Evolutionary conservation across 2,797 vertebrate species (phyloP), one percentile per base, ranked within the genome.

Genomic region (Sebastolobus altivelis): DNA sequence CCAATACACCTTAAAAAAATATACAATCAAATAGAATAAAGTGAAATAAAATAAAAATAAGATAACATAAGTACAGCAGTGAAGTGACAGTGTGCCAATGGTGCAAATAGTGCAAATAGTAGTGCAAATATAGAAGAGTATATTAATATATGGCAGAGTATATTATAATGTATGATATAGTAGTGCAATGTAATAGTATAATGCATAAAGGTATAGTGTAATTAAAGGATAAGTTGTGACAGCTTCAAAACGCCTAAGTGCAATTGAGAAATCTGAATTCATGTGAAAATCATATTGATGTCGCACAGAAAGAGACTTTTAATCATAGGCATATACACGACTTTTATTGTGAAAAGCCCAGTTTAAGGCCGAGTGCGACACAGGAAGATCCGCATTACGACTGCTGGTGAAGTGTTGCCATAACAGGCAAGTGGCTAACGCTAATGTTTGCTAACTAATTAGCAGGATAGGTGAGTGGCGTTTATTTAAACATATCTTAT

Each of bases 361-460:
- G 55, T 59, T 31, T 18, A 56, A 59, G 61, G 75, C 75, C 69
- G 80, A 79, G 70, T 87, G 89, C 87, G 83, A 31, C 31, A 31
- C 31, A 31, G 31, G 94, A 95, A 95, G 84, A 73, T 92, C 90
- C 93, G 92, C 85, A 89, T 82, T 76, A 93, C 92, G 82, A 89
- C 95, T 93, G 93, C 89, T 93, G 88, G 87, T 75, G 66, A 90
- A 94, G 84, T 87, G 91, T 88, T 94, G 91, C 91, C 87, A 94
- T 92, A 94, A 94, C 95, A 95, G 94, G 94, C 93, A 91, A 94
- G 93, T 83, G 88, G 92, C 94, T 94, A 94, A 93, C 89, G 94
- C 94, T 95, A 95, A 95, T 94, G 94, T 92, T 88, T 89, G 85
- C 90, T 94, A 93, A 88, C 87, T 91, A 85, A 87, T 91, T 92